Percentiles rank a stretch among this genome's conserved stretches.
These are phyloP conservation scores for Psilopogon haemacephalus DNA, from an alignment of 2,113 vertebrate species.

Conservation along the genomic window DNA sequence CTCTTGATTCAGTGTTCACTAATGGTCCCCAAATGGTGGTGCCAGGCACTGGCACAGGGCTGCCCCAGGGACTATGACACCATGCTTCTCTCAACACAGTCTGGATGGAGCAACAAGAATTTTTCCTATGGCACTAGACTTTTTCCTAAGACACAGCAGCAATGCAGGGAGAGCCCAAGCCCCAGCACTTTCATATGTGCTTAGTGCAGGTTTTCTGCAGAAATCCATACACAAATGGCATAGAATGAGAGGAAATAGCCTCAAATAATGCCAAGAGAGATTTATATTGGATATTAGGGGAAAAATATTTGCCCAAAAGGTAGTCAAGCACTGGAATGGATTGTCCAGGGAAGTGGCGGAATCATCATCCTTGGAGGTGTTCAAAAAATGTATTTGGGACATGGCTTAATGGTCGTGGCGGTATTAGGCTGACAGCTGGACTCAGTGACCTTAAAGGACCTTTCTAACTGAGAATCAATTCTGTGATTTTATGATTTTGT, in stretches of 20 bases:
- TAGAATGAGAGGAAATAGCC: background rate
- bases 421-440: no score
- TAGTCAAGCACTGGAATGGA: no score
- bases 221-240: background rate
- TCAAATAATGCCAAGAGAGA: no score
- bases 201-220: background rate
- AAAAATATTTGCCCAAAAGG: no score
- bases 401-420: no score
- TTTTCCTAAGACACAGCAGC: background rate
- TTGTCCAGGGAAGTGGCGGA: no score
- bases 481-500: no score
- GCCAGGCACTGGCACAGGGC: background rate
- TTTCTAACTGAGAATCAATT: no score
- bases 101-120: background rate
- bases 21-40: background rate
- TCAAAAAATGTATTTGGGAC: no score
- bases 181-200: background rate
- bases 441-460: no score
- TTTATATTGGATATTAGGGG: no score
- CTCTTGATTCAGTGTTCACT: background rate
- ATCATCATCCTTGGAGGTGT: no score
- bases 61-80: background rate
- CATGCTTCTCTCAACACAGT: background rate
- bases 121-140: background rate
- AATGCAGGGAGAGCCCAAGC: background rate